Percentiles rank a stretch among this genome's conserved stretches.
These are phyloP conservation scores for Trisateles emortualis DNA, from an alignment of 2,888 invertebrate genomes.

Conservation along the genomic window DNA sequence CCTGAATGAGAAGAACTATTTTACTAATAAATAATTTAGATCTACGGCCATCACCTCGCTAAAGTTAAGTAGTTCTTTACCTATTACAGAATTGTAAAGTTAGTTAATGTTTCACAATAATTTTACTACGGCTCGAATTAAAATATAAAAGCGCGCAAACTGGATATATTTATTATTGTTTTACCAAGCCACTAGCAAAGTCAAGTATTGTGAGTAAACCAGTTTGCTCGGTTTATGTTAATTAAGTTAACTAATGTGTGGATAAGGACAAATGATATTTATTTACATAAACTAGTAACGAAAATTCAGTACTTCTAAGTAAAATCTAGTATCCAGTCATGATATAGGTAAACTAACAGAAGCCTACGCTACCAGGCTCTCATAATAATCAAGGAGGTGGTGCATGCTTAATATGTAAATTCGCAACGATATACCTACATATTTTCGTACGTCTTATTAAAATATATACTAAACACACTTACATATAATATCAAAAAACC, in stretches of 20 bases:
- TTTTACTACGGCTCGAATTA: no score
- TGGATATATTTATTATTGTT: no score
- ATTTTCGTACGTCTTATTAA: background rate
- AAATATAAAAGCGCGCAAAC: no score
- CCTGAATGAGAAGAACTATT: no score
- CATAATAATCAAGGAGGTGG: background rate
- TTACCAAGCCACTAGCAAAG: no score
- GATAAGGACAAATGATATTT: background rate
- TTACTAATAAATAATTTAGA: no score
- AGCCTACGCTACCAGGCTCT: background rate
- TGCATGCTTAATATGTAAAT: background rate
- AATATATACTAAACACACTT: slow-evolving; percentile 2
- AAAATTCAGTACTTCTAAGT: background rate
- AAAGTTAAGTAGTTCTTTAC: no score
- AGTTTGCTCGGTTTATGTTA: background rate
- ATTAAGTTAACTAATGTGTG: background rate
- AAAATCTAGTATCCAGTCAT: background rate
- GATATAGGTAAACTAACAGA: background rate
- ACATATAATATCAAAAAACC: slow-evolving; percentile 1
- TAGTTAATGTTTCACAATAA: no score
- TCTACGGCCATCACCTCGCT: no score
- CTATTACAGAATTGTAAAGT: no score
- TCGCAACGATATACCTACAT: slow-evolving; percentile 4
- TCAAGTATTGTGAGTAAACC: background rate
- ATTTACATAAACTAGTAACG: background rate